Base-by-base conservation (phyloP, 2,888 invertebrate species). In the Microdon myrmicae region DNA sequence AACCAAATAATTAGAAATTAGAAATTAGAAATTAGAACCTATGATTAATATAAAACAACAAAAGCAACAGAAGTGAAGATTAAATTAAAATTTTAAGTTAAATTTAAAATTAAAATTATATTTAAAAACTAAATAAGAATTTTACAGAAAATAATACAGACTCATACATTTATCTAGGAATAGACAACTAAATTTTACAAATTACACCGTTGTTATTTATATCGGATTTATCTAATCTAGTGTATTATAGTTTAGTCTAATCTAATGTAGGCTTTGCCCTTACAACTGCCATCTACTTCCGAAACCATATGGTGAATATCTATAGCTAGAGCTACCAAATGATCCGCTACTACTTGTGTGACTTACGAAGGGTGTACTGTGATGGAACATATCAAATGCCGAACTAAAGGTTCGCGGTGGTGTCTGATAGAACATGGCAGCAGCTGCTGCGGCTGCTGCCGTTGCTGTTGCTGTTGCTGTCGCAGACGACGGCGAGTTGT, bases 341-440 rank as follows among this genome's bases (percentile, higher is more conserved):
- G 77, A 72, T 55, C 71, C 73, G 55, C 73, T 72, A 71, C 73
- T 73, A 55, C 73, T 71, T 31, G 72, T 71, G 43, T 76, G 75
- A 49, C 77, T 76, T 43, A 78, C 79, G 55, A 79, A 79, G 54
- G 79, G 79, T 28, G 79, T 79, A 69, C 79, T 79, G 69, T 79
- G 79, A 60, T 79, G 79, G 73, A 79, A 79, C 77, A 79, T 79
- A 73, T 79, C 79, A 70, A 78, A 78, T 69, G 77, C 78, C 68
- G 79, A 73, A 20, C 79, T 76, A 58, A 76, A 78, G 29, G 74
- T 74, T 47, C 80, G 73, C 32, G 79, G 78, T 19, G 80, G 80
- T 41, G 79, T 80, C 70, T 79, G 79, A 71, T 79, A 78, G 70
- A 74, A 76, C 74, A 78, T 77, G 55, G 72, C 72, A 12, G 73